phyloP scores from a whole-genome alignment of 1,140 invertebrate genomes.

The Nebria ingens region DNA sequence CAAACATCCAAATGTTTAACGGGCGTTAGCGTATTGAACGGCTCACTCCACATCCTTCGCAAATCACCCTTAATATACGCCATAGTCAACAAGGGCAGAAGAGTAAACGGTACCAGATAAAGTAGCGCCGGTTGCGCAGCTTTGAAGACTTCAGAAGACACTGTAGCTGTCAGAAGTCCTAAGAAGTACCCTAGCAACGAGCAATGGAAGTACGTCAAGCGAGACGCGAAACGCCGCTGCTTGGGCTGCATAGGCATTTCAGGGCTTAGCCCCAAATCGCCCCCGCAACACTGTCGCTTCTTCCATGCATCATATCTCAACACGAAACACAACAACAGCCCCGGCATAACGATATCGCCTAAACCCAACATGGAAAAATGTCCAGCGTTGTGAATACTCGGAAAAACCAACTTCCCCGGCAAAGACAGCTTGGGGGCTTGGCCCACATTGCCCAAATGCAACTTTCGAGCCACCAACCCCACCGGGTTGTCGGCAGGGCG shows the following conservation, averaged over 20 bases:
- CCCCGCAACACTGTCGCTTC: constrained; percentile 51
- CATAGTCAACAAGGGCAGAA: constrained; percentile 92
- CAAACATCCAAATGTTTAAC: constrained; percentile 68
- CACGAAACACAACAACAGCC: constrained; percentile 89
- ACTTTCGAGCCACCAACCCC: constrained; percentile 80
- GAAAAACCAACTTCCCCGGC: constrained; percentile 94
- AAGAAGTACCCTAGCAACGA: constrained; percentile 96
- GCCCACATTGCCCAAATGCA: constrained; percentile 77
- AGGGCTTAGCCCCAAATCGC: neutral
- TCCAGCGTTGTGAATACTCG: constrained; percentile 87
- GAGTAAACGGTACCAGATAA: constrained; percentile 94
- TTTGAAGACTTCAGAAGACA: constrained; percentile 95
- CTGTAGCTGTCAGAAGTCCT: constrained; percentile 90
- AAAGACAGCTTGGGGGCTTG: constrained; percentile 90
- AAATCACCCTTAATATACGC: constrained; percentile 96
- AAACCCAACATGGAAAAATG: constrained; percentile 95
- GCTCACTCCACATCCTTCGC: constrained; percentile 95
- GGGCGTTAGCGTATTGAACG: constrained; percentile 73
- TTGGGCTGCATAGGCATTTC: constrained; percentile 25
- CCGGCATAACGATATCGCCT: constrained; percentile 97
- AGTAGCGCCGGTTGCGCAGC: constrained; percentile 93
- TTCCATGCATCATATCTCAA: constrained; percentile 94
- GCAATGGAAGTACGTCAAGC: constrained; percentile 89
- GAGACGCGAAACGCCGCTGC: constrained; percentile 36
- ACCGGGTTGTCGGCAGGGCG: constrained; percentile 94